Evolutionary conservation across 2,113 vertebrate genomes (phyloP), one percentile per base, ranked within the genome.

Genomic region (Furnarius figulus): DNA sequence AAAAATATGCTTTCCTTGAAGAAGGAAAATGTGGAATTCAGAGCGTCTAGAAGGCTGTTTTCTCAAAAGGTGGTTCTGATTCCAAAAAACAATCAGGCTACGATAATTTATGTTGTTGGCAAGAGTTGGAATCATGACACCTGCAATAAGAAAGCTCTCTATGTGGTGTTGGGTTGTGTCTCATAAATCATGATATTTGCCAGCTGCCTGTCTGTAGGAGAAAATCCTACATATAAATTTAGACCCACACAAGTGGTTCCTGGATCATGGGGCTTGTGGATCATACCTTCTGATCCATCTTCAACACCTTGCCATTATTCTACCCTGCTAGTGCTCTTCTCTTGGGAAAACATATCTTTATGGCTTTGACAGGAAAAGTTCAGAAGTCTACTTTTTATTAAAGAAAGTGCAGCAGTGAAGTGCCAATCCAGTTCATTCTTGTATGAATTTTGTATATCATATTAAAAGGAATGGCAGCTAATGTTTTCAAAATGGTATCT

Each of bases 201-300:
- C 91, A 90, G 83, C 39, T 90, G 66, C 56, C 52, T 91, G 66
- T 91, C 89, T 56, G 62, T 42, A 85, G 49, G 37, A 89, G 4
- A 95, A 96, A 94, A 93, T 85, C 77, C 70, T 73, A 17, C 50
- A 20, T 52, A 75, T 91, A 95, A 91, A 94, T 95, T 91, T 76
- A 76, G 53, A 91, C 78, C 53, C 66, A 75, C 91, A 91, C 85
- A 89, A 94, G 58, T 70, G n/a, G 53, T 87, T 95, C 40, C 53
- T 89, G 81, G 33, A 62, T 85, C 17, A 12, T 70, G 40, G 25
- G 58, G 12, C 70, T 79, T 61, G 40, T 56, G 50, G 73, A 70
- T 95, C 62, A 79, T 55, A 42, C 39, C 31, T 92, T 85, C 35
- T 15, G 22, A 86, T 90, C 86, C 50, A 77, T 68, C 56, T 90